A percentile compares a stretch with the other conserved stretches of the same genome.
These are phyloP conservation scores for Todiramphus saurophagus DNA, from an alignment of 2,113 vertebrate genomes.

Conservation along the genomic window DNA sequence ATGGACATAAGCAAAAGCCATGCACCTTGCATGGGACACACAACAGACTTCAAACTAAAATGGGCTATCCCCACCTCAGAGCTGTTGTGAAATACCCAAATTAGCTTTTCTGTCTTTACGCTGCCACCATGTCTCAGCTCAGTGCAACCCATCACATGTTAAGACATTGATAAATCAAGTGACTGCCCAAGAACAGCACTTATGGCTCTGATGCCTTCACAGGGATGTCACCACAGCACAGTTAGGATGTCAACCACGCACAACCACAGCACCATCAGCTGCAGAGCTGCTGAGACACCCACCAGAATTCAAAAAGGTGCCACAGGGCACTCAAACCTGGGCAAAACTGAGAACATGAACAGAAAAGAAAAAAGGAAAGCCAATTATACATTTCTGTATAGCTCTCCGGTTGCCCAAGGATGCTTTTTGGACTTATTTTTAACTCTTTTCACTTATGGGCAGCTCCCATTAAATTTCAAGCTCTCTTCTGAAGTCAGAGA, in stretches of 20 bases:
- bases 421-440: not conserved
- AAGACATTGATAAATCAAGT: not conserved
- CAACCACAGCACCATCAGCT: accelerated
- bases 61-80: accelerated
- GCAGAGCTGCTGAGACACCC: not conserved
- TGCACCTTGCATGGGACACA: accelerated
- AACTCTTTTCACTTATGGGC: not conserved
- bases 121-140: accelerated
- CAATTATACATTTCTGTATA: not conserved
- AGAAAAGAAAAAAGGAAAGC: not conserved
- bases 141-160: accelerated
- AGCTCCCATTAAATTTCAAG: not conserved
- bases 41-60: not conserved
- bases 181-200: not conserved
- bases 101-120: not conserved
- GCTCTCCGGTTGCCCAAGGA: not conserved
- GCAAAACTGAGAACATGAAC: not conserved
- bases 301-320: not conserved
- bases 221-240: not conserved
- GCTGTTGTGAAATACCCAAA: not conserved
- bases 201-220: accelerated
- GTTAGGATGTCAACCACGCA: accelerated
- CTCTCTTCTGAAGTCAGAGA: not conserved
- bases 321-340: not conserved
- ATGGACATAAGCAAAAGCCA: not conserved